phyloP scores from a whole-genome alignment of 2,797 vertebrate species.

The Sternotherus odoratus region DNA sequence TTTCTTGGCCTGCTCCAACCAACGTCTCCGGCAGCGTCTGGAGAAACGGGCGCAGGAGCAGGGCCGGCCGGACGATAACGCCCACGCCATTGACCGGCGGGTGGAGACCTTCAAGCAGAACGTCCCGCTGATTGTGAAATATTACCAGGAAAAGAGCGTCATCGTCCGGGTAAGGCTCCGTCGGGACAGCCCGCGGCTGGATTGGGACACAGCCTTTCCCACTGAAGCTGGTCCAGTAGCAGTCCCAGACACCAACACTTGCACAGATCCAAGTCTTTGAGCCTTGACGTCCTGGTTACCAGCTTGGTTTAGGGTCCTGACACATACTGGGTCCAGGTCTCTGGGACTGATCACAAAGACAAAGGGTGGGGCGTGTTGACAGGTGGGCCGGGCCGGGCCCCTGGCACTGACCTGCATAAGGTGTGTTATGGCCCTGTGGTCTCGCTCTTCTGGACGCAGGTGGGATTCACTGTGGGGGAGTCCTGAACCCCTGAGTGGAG shows the following conservation, averaged over 20 bases:
- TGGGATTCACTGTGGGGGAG: not conserved
- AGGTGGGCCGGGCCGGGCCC: not conserved
- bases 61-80: slow-evolving; percentile 77
- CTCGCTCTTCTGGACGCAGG: not conserved
- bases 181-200: too few species aligned
- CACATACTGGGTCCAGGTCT: not conserved
- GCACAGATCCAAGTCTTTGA: not conserved
- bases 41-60: slow-evolving; percentile 77
- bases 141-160: slow-evolving; percentile 79
- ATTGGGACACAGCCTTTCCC: not conserved
- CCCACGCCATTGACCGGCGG: slow-evolving; percentile 75
- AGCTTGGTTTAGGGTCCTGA: not conserved
- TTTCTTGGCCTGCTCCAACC: slow-evolving; percentile 77
- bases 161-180: slow-evolving; percentile 64
- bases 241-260: not conserved
- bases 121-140: slow-evolving; percentile 75
- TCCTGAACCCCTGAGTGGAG: not conserved
- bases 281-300: not conserved
- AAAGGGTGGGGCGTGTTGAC: not conserved
- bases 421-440: not conserved
- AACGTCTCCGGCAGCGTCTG: slow-evolving; percentile 74
- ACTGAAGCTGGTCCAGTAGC: not conserved
- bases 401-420: not conserved
- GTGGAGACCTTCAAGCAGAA: slow-evolving; percentile 80
- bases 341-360: not conserved